Evolutionary conservation across 30 jellyfish, hydroid and myxozoan species (phyloP).

Genomic region (Hydra vulgaris): DNA sequence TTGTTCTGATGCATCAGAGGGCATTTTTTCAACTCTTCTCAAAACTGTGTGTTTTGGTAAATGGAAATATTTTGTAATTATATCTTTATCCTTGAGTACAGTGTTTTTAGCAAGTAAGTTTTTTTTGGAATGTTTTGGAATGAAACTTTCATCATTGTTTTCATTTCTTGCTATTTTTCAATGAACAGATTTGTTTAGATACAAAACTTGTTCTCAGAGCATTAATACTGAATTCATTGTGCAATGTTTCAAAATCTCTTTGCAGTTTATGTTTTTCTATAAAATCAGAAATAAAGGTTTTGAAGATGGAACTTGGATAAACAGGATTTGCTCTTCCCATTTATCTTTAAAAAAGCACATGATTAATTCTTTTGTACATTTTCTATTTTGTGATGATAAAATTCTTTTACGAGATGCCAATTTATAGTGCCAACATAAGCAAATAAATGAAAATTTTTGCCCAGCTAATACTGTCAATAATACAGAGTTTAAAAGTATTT

Average conservation of each 20-base stretch:
- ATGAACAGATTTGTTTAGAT: not conserved
- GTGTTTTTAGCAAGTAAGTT: not conserved
- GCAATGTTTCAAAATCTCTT: not conserved
- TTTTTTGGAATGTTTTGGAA: not conserved
- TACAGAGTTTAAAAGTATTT: too few species aligned
- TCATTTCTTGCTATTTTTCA: not conserved
- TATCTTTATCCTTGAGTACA: not conserved
- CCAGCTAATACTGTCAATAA: not conserved
- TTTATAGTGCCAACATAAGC: not conserved
- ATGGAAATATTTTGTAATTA: not conserved
- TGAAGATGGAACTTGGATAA: not conserved
- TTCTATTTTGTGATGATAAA: not conserved
- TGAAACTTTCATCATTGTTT: too few species aligned
- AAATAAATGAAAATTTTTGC: too few species aligned
- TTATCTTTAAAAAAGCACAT: not conserved
- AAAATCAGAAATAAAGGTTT: not conserved
- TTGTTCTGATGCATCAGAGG: not conserved
- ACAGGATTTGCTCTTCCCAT: not conserved
- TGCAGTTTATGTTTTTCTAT: not conserved
- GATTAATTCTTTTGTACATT: not conserved
- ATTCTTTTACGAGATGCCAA: not conserved
- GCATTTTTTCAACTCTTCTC: not conserved
- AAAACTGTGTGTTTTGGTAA: not conserved
- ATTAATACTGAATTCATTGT: not conserved
- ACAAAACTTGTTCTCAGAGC: not conserved